phyloP scores from a whole-genome alignment of 2,113 vertebrate genomes.

The Eubucco bourcierii region DNA sequence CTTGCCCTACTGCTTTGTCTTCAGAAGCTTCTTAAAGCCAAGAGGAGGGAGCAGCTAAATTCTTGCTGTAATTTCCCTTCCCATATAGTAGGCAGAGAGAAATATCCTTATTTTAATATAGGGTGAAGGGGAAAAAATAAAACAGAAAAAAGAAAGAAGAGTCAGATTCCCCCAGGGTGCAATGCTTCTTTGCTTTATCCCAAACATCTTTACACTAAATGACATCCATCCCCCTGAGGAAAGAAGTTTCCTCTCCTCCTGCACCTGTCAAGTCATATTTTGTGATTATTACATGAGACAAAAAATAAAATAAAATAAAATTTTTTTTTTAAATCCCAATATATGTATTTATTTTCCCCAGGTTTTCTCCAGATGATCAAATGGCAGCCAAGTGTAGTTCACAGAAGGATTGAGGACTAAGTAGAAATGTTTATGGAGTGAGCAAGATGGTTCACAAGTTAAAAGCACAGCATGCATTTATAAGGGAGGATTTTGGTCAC shows the following conservation, averaged over 20 bases:
- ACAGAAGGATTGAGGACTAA: neutral
- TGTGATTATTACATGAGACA: neutral
- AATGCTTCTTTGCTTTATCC: neutral
- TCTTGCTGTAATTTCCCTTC: neutral
- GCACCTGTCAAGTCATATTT: neutral
- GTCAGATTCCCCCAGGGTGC: neutral
- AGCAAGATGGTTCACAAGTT: neutral
- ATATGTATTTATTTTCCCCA: neutral
- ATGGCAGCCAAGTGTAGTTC: neutral
- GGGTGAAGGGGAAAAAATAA: too few relatives aligned
- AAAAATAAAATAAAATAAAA: neutral
- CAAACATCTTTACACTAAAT: neutral
- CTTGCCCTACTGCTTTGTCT: fast-evolving
- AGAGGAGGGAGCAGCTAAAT: neutral
- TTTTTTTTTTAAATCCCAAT: too few relatives aligned
- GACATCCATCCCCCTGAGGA: neutral
- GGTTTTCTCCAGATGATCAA: neutral
- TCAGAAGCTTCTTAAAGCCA: neutral
- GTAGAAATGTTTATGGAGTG: neutral
- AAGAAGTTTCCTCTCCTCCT: neutral
- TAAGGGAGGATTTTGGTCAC: neutral
- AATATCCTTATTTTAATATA: neutral
- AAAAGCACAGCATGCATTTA: fast-evolving
- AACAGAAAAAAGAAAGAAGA: neutral
- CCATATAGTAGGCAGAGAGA: neutral